A percentile compares a stretch with the other conserved stretches of the same genome.
phyloP scores from a whole-genome alignment of 2,113 vertebrate species.

The Cromileptes altivelis region DNA sequence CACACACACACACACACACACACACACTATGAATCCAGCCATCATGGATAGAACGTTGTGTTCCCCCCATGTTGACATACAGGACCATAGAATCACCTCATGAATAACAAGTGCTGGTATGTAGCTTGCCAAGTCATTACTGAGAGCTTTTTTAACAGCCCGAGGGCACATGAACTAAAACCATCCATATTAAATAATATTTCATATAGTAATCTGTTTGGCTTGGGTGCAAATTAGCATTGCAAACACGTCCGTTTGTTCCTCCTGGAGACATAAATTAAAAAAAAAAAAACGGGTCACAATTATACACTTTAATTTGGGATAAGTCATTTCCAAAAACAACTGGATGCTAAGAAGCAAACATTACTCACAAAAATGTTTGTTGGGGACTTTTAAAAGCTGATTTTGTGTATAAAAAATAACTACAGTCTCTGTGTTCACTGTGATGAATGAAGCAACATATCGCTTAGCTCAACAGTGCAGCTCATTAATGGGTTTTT shows the following conservation, averaged over 20 bases:
- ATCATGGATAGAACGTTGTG: conserved; percentile 1
- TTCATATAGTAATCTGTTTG: conserved; percentile 23
- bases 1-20: neutral
- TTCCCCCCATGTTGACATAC: conserved; percentile 21
- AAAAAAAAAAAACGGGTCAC: neutral
- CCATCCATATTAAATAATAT: conserved; percentile 20
- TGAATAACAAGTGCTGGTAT: conserved; percentile 52
- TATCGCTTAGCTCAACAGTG: too few species aligned
- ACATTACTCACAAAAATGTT: neutral
- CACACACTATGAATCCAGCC: conserved; percentile 6
- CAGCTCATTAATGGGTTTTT: conserved; percentile 11
- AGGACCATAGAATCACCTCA: conserved; percentile 20
- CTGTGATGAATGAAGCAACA: neutral
- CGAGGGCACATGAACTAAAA: conserved; percentile 41
- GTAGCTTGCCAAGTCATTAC: conserved; percentile 55
- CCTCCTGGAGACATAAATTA: neutral
- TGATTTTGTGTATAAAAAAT: conserved; percentile 1
- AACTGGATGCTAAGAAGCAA: neutral
- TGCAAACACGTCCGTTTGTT: conserved; percentile 11
- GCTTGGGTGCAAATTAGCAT: neutral
- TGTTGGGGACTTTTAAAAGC: neutral
- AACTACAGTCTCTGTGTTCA: neutral
- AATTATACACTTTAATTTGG: neutral
- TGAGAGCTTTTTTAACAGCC: conserved; percentile 49
- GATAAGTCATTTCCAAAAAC: neutral